phyloP scores from a whole-genome alignment of 2,888 invertebrate genomes.

The Macropis europaea region DNA sequence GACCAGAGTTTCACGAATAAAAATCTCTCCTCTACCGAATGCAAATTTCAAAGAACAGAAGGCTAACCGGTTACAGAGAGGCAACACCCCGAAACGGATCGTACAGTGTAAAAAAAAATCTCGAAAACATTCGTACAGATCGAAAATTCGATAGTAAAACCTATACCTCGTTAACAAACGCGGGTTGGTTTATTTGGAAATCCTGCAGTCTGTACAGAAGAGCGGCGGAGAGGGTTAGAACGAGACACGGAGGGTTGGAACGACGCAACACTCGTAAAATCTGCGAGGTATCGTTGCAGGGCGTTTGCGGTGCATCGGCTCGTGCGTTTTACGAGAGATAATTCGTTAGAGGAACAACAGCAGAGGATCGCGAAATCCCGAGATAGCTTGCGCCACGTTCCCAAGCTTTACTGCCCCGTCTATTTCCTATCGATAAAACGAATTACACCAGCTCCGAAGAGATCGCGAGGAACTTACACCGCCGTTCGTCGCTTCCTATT shows the following conservation, averaged over 20 bases:
- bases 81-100: background rate
- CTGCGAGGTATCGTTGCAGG: background rate
- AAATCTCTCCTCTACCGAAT: background rate
- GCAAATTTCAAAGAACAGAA: background rate
- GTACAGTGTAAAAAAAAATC: background rate
- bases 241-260: background rate
- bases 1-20: no score
- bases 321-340: conserved; percentile 39
- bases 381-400: background rate
- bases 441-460: conserved; percentile 16
- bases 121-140: background rate
- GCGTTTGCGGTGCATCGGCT: conserved; percentile 22
- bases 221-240: background rate
- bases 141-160: background rate
- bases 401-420: background rate
- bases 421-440: conserved; percentile 33
- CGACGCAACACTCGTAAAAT: conserved; percentile 24
- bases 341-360: conserved; percentile 32
- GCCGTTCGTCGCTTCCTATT: background rate
- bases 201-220: background rate
- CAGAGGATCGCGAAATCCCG: background rate
- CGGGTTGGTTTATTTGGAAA: background rate
- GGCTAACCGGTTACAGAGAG: background rate
- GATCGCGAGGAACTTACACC: background rate
- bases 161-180: conserved; percentile 21